Evolutionary conservation across 2,797 vertebrate genomes (phyloP), one percentile per base, ranked within the genome.

Genomic region (Ptychadena robeensis): DNA sequence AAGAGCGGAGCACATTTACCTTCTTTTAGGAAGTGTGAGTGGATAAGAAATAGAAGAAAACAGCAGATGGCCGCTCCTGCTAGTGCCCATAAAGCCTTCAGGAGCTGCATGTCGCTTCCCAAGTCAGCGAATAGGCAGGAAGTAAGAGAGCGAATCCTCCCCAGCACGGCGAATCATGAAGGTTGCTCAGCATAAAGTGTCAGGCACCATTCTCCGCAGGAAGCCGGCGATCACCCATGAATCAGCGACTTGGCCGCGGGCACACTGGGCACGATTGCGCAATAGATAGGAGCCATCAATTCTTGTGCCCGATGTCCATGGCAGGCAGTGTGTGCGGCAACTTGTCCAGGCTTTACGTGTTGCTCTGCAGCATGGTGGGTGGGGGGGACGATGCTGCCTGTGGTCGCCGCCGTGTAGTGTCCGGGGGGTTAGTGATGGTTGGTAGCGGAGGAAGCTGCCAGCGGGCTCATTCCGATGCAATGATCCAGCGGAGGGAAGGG

Each of bases 11-110:
- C 85, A 90, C 88, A 88, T 88, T 97, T 98, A 99, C 98, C 98
- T 97, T 98, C 97, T 94, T 95, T 94, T 84, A 98, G 94, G 93
- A 99, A 94, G 88, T 96, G 96, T 85, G 97, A 96, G 94, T 98
- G 96, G 88, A 99, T 94, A 79, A 98, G 91, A 87, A 98, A 94
- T 67, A 98, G 90, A 79, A 98, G 95, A 89, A 97, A 94, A 95
- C 96, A 98, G 96, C 97, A 97, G 93, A 98, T 93, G 87, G 96
- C 97, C 89, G 96, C 96, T 94, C 96, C 97, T 83, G 96, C 96
- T 92, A 98, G 91, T 92, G 97, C 96, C 96, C 97, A 98, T 94
- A 96, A 95, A 90, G 97, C 95, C 95, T 96, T 94, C 92, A 96
- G 95, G 90, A 96, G 96, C 96, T 97, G 97, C 98, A 98, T 98